phyloP scores from a whole-genome alignment of 2,113 vertebrate genomes.

The Mus pahari region DNA sequence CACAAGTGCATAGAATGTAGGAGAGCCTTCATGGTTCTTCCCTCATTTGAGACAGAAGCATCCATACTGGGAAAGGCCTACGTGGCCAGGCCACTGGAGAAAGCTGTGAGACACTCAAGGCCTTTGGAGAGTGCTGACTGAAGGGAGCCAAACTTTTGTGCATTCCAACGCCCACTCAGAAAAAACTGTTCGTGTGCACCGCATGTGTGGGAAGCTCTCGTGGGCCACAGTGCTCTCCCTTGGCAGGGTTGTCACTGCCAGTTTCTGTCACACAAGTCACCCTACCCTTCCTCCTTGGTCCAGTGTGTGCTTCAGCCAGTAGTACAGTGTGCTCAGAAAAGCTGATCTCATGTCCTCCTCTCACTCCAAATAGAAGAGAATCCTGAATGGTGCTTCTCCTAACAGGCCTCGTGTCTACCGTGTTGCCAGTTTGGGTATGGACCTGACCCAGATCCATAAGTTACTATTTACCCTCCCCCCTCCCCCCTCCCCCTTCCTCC shows the following conservation, averaged over 20 bases:
- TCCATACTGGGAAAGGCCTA: not conserved
- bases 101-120: not conserved
- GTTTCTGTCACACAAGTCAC: not conserved
- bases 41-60: conserved; percentile 38
- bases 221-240: not conserved
- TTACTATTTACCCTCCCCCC: too few species aligned
- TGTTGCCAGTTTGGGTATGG: not conserved
- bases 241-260: not conserved
- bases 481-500: too few species aligned
- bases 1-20: not conserved
- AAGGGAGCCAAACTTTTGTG: not conserved
- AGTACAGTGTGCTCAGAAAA: not conserved
- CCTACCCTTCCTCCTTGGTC: not conserved
- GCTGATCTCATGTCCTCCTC: not conserved
- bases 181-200: fast-evolving
- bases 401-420: not conserved
- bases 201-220: not conserved
- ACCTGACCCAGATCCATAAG: not conserved
- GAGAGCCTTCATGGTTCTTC: conserved; percentile 55
- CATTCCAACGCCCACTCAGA: not conserved
- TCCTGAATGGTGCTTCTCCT: not conserved
- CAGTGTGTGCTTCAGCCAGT: not conserved
- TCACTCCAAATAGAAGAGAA: not conserved
- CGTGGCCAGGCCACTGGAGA: fast-evolving
- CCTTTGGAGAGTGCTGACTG: not conserved